These are phyloP conservation scores for Thalassophryne amazonica DNA, from an alignment of 2,797 vertebrate genomes.

Conservation along the genomic window DNA sequence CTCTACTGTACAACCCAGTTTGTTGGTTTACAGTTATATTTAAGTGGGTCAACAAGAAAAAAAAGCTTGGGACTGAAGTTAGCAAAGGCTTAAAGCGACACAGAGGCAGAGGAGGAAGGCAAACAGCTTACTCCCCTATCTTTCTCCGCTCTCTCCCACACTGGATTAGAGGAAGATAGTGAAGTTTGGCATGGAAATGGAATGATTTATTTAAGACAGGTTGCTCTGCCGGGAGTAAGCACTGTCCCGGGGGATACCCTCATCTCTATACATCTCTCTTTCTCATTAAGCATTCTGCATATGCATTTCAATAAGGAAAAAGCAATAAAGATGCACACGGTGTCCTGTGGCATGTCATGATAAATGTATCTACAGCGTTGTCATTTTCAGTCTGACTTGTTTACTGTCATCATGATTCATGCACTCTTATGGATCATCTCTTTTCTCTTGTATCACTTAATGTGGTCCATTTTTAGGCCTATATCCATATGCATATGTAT, in stretches of 20 bases:
- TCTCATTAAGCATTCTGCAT: constrained; percentile 25
- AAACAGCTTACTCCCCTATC: constrained; percentile 75
- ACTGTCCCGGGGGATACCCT: constrained; percentile 61
- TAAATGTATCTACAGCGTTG: constrained; percentile 38
- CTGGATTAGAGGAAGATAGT: constrained; percentile 73
- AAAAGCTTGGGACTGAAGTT: constrained; percentile 69
- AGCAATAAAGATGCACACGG: constrained; percentile 31
- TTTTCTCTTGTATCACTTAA: constrained; percentile 11
- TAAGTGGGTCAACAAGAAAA: constrained; percentile 70
- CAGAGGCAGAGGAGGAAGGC: constrained; percentile 64
- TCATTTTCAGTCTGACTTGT: constrained; percentile 40
- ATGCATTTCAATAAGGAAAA: constrained; percentile 29
- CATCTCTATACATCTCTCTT: constrained; percentile 44
- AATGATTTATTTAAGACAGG: constrained; percentile 79
- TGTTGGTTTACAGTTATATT: constrained; percentile 64
- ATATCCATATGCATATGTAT: not conserved
- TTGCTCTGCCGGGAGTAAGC: constrained; percentile 60
- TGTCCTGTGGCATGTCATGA: constrained; percentile 17
- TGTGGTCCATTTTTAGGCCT: constrained; percentile 19
- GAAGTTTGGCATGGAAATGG: constrained; percentile 67
- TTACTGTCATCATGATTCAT: constrained; percentile 36
- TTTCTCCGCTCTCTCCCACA: constrained; percentile 69
- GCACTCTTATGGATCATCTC: constrained; percentile 13
- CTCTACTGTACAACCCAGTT: constrained; percentile 57
- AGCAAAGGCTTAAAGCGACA: constrained; percentile 73